Percentiles rank a stretch among this genome's conserved stretches.
Evolutionary conservation across 2,797 vertebrate species (phyloP).

Genomic region (Alosa sapidissima): DNA sequence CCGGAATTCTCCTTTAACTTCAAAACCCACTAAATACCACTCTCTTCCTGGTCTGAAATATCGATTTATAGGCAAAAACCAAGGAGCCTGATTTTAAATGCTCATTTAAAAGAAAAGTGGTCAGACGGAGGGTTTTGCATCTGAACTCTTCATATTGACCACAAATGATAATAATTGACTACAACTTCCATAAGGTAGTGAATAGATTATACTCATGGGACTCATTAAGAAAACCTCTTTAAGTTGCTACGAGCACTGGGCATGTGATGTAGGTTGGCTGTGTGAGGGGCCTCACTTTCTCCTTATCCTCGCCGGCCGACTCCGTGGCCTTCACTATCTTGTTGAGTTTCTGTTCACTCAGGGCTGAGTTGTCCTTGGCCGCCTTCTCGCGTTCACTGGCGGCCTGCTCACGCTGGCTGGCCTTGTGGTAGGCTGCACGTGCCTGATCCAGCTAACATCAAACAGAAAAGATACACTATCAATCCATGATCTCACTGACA

Average conservation of each 20-base stretch:
- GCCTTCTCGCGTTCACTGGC: constrained; percentile 74
- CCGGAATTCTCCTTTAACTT: no score
- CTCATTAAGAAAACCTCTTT: background rate
- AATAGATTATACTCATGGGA: background rate
- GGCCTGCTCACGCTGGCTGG: constrained; percentile 74
- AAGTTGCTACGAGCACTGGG: background rate
- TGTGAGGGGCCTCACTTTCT: constrained; percentile 66
- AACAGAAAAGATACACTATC: constrained; percentile 14
- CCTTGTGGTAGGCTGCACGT: constrained; percentile 71
- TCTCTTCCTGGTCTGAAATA: no score
- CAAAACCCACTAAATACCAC: no score
- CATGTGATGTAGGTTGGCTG: background rate
- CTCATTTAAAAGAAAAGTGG: no score
- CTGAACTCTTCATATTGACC: no score
- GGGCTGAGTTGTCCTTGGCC: constrained; percentile 67
- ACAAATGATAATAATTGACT: background rate
- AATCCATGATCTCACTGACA: background rate
- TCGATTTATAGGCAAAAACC: no score
- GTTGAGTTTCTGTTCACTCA: constrained; percentile 74
- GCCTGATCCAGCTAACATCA: constrained; percentile 74
- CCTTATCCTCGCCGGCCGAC: constrained; percentile 70
- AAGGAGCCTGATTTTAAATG: no score
- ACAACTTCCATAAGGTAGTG: background rate
- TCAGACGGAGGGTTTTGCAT: no score
- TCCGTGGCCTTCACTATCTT: constrained; percentile 72